Base-by-base conservation (phyloP, 2,888 invertebrate species). In the Machimus rusticus region DNA sequence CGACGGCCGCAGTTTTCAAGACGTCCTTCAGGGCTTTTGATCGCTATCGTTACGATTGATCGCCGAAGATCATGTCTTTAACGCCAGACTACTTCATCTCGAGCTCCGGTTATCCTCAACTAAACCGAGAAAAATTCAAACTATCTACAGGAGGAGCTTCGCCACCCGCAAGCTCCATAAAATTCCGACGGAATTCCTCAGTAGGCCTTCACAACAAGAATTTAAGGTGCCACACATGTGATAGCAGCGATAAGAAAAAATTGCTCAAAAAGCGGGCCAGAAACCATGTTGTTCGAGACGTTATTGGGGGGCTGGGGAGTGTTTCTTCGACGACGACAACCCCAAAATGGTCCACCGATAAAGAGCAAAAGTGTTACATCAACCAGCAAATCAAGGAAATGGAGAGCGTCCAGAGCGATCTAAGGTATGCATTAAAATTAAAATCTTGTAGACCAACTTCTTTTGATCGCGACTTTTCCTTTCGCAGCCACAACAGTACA, bases 11-110 rank as follows among this genome's bases (percentile, higher is more conserved):
- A 28, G 66, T 55, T 57, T 31, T 31, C 74, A 12, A 23, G 14
- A 43, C 66, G 74, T 46, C 74, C 86, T 86, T 86, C 86, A 43
- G 31, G 66, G 46, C 76, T 46, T 55, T 76, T n/a, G 31, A 74
- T 46, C 31, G 19, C 76, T 31, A 74, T 85, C 86, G 12, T 1
- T 55, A 12, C 66, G 39, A 66, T 66, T 23, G 19, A 3, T 3
- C 4, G 23, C 12, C 66, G 12, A 66, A 28, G 3, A 66, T 66
- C 57, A 88, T 88, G 81, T 87, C 88, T 82, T 88, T 89, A 23
- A 90, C 90, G 76, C 91, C 92, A 46, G 92, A 92, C 90, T 92
- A 92, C 87, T 90, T 90, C 88, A 92, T 92, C 87, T 91, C 91
- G 23, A 91, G 90, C 74, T 90, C 90, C 88, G 92, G 92, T 55